Evolutionary conservation across 2,888 invertebrate species (phyloP).

Genomic region (Hirtodrosophila duncani): DNA sequence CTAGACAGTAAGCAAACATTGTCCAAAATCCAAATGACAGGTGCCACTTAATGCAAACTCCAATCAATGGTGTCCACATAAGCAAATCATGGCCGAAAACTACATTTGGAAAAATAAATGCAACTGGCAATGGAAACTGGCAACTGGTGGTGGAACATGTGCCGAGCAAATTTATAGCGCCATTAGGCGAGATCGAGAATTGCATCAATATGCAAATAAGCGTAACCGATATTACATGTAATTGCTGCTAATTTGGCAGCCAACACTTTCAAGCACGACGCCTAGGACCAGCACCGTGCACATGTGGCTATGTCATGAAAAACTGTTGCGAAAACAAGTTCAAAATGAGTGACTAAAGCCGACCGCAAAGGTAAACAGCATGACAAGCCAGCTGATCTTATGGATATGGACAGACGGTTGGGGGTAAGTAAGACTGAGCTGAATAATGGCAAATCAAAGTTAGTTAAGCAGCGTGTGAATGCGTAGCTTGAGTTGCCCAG

Average conservation of each 20-base stretch:
- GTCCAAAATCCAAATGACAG: slow-evolving; percentile 53
- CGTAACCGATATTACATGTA: slow-evolving; percentile 74
- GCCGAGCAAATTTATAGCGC: slow-evolving; percentile 69
- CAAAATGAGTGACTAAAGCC: slow-evolving; percentile 69
- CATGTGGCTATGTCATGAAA: slow-evolving; percentile 3
- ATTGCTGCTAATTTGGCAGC: slow-evolving; percentile 75
- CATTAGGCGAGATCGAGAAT: slow-evolving; percentile 61
- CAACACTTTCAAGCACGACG: slow-evolving; percentile 71
- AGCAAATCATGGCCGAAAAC: slow-evolving; percentile 40
- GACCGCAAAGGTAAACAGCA: slow-evolving; percentile 66
- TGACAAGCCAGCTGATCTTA: slow-evolving; percentile 50
- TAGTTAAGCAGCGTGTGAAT: slow-evolving; percentile 62
- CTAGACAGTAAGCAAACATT: slow-evolving; percentile 70
- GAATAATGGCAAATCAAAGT: slow-evolving; percentile 56
- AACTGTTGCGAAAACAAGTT: slow-evolving; percentile 55
- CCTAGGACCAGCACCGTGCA: slow-evolving; percentile 12
- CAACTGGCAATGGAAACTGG: slow-evolving; percentile 3
- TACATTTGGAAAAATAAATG: slow-evolving; percentile 20
- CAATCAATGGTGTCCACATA: slow-evolving; percentile 35
- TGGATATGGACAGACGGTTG: not conserved
- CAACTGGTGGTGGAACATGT: slow-evolving; percentile 46
- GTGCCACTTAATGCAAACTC: slow-evolving; percentile 59
- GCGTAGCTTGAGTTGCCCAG: slow-evolving; percentile 38
- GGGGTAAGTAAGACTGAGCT: not conserved
- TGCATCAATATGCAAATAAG: slow-evolving; percentile 73